phyloP scores from a whole-genome alignment of 2,888 invertebrate species.

The Adineta ricciae region DNA sequence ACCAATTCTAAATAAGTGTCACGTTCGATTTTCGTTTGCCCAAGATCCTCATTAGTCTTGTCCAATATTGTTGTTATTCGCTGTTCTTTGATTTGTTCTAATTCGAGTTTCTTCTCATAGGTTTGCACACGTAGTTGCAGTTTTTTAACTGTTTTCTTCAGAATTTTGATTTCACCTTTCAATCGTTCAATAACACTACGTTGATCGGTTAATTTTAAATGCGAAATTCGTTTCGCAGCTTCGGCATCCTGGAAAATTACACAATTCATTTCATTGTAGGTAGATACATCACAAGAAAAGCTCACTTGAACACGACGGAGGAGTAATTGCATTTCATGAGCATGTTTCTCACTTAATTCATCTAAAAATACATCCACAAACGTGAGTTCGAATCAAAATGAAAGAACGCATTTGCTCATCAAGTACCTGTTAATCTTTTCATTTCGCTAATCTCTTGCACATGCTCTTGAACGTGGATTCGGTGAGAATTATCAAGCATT shows the following conservation, averaged over 20 bases:
- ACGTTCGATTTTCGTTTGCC: conserved; percentile 44
- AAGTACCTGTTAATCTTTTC: conserved; percentile 39
- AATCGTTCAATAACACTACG: background rate
- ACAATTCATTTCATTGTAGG: too few species aligned
- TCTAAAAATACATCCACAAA: background rate
- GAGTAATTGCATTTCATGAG: conserved; percentile 3
- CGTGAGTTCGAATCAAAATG: background rate
- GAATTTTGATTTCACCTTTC: background rate
- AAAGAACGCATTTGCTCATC: background rate
- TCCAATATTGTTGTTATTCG: conserved; percentile 40
- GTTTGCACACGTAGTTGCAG: conserved; percentile 41
- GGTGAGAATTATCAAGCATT: conserved; percentile 39
- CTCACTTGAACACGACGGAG: background rate
- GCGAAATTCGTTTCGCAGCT: background rate
- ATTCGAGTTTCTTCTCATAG: conserved; percentile 42
- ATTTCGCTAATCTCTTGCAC: conserved; percentile 40
- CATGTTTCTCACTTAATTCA: conserved; percentile 22
- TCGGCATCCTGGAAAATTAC: background rate
- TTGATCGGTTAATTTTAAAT: background rate
- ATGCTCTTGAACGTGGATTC: conserved; percentile 42
- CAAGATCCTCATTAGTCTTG: conserved; percentile 38
- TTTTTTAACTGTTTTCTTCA: conserved; percentile 37
- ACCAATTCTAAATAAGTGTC: conserved; percentile 44
- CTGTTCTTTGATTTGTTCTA: conserved; percentile 43
- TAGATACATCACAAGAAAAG: too few species aligned